Conservation (phyloP, 1,140 invertebrate species). For the Pseudomyrmex cubaensis region DNA sequence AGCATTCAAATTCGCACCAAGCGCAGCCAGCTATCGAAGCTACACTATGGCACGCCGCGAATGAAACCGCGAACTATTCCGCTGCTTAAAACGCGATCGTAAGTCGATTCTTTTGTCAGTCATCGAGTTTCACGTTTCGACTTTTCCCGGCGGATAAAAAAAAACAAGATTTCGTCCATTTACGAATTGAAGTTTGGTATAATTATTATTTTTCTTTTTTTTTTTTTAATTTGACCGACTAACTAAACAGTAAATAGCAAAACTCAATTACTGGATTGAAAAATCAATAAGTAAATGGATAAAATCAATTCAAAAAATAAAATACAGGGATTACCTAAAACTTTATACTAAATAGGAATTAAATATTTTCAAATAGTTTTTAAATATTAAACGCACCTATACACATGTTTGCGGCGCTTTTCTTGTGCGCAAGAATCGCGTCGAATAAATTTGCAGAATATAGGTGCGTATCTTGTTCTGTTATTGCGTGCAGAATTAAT, state of each 20-base stretch:
- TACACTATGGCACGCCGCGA: conserved; percentile 55
- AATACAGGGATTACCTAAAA: not conserved
- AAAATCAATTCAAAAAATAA: not conserved
- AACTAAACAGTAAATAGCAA: no score
- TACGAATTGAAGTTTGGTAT: not conserved
- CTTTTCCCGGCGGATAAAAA: not conserved
- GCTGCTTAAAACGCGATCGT: conserved; percentile 33
- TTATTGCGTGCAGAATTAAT: conserved; percentile 54
- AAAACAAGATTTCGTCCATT: not conserved
- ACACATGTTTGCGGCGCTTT: not conserved
- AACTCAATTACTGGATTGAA: no score
- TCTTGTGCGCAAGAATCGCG: not conserved
- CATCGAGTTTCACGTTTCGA: not conserved
- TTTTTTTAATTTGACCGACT: not conserved
- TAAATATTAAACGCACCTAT: not conserved
- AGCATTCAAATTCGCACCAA: conserved; percentile 71
- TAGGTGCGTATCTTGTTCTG: not conserved
- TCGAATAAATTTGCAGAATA: conserved; percentile 36
- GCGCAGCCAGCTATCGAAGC: conserved; percentile 66
- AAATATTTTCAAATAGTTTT: not conserved
- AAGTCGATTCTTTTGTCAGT: not conserved
- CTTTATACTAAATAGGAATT: not conserved
- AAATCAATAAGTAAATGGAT: not conserved
- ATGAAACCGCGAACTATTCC: conserved; percentile 59
- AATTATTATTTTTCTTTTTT: not conserved